Evolutionary conservation across 2,797 vertebrate species (phyloP), one percentile per base, ranked within the genome.

Genomic region (Siniperca obscura): DNA sequence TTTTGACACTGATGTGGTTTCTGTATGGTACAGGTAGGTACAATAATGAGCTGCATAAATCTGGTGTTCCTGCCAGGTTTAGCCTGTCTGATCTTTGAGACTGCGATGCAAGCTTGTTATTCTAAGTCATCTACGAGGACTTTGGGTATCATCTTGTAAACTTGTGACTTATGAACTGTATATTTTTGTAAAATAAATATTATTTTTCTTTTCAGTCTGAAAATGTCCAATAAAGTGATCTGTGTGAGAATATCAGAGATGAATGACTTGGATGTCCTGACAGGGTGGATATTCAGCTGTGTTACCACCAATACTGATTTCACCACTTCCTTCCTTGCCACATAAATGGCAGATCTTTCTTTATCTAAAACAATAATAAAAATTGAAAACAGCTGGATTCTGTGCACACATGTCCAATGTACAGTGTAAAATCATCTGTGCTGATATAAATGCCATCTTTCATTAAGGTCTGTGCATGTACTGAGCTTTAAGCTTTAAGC

Each of bases 31-130:
- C 53, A 30, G 40, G 42, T 3, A 56, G 48, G 1, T 22, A 7
- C 13, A 8, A 36, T 61, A 19, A 73, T 65, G 70, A 83, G 64
- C 44, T 53, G 12, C 59, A 55, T 68, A n/a, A 34, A 25, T 74
- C 69, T 42, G 44, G 44, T 70, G 25, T 36, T 65, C 12, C 71
- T 67, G 70, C 17, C 40, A 30, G 36, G 5, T 72, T 68, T 11
- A 38, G 36, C 50, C 56, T 61, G 10, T 68, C 68, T 75, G 69
- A 77, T 74, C 57, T 46, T 30, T 2, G 0, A 61, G 11, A 62
- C 30, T 68, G 34, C 44, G 27, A n/a, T 22, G 40, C 11, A 14
- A 53, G 46, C 38, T 46, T 53, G 22, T 52, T 71, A 27, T 50
- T 78, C 48, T 30, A 30, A 55, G 27, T 42, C 27, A 50, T 50